Evolutionary conservation across 1,140 invertebrate genomes (phyloP), one percentile per base, ranked within the genome.

Genomic region (Cylas formicarius): DNA sequence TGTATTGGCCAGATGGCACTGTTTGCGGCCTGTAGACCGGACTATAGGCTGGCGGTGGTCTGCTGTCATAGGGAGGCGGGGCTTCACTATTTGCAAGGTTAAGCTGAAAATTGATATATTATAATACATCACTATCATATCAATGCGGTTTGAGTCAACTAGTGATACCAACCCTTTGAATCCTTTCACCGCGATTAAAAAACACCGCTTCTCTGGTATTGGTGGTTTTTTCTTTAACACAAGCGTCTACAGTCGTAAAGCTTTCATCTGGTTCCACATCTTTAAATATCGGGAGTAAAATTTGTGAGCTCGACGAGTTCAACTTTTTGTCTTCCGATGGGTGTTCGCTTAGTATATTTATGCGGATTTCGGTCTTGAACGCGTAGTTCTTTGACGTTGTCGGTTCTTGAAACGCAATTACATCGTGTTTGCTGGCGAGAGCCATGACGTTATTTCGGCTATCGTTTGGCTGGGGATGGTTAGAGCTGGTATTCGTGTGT

Each of bases 181-280:
- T 47, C 2, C 44, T 9, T 7, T 40, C 27, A 18, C 28, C 36
- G 17, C 32, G 32, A 16, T 35, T 52, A 14, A 47, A 42, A 4
- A 42, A 14, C 2, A 35, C 35, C 31, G 9, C 19, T 28, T 35
- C 33, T 6, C 17, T 17, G 4, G 38, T 43, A 18, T 21, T 33
- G 4, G 44, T 47, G 2, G 33, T 37, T 43, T 46, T 52, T 17
- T 52, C 49, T 36, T 52, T 52, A 4, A 43, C 11, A 20, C 49
- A 52, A 5, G 24, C 14, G 21, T 52, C 49, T 1, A 47, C 28
- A 6, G 49, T 47, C 7, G 32, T 16, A 20, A 33, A 52, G 16
- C 44, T 52, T 11, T 52, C 49, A 14, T 39, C 27, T 1, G 8
- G 20, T 9, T 41, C 31, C 4, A 45, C 23, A 8, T 36, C 34